Evolutionary conservation across 2,888 invertebrate genomes (phyloP).

Genomic region (Stegophylla sp.): DNA sequence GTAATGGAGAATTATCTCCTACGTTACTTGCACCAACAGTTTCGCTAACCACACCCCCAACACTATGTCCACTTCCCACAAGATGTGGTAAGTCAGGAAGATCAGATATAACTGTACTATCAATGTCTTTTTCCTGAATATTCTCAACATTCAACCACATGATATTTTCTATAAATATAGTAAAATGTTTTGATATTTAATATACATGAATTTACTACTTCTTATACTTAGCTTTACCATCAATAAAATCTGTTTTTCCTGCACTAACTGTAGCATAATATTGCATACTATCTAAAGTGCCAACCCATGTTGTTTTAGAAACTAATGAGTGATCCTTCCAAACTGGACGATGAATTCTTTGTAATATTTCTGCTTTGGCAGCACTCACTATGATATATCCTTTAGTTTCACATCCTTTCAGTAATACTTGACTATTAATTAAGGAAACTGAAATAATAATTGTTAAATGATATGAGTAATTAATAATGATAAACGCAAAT

Average conservation of each 20-base stretch:
- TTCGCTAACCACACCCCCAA: constrained; percentile 93
- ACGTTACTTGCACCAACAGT: constrained; percentile 75
- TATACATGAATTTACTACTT: neutral
- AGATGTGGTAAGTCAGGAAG: constrained; percentile 86
- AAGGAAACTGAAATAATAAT: constrained; percentile 74
- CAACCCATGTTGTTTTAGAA: constrained; percentile 95
- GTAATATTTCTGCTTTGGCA: constrained; percentile 92
- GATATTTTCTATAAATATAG: constrained; percentile 77
- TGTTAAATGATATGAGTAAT: neutral
- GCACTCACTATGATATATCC: constrained; percentile 97
- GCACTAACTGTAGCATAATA: constrained; percentile 98
- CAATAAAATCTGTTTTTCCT: constrained; percentile 73
- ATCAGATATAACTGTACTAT: constrained; percentile 78
- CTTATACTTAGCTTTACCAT: constrained; percentile 65
- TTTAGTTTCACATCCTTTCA: constrained; percentile 95
- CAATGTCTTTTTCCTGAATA: constrained; percentile 80
- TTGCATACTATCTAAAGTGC: constrained; percentile 95
- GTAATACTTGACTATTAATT: constrained; percentile 89
- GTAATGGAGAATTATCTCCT: constrained; percentile 68
- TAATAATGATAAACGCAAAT: constrained; percentile 5
- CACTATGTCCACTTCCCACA: constrained; percentile 93
- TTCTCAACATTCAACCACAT: constrained; percentile 96
- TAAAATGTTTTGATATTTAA: constrained; percentile 29
- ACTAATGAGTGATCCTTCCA: constrained; percentile 86
- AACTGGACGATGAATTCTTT: constrained; percentile 85